Evolutionary conservation across 2,113 vertebrate genomes (phyloP).

Genomic region (Carassius carassius): DNA sequence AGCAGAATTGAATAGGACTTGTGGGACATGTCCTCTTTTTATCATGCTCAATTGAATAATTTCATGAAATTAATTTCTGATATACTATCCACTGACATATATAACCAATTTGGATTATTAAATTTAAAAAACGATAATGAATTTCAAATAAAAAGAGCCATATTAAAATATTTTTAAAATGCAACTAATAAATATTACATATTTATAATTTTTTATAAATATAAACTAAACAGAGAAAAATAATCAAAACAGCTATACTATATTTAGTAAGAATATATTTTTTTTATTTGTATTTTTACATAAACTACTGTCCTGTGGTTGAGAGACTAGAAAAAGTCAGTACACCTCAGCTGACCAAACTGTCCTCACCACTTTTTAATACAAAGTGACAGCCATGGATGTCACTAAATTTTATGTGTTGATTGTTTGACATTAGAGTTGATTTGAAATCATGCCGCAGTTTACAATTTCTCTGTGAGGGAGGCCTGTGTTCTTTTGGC

Average conservation of each 20-base stretch:
- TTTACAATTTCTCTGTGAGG: slow-evolving; percentile 28
- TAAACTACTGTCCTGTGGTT: neutral
- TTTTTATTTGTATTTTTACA: neutral
- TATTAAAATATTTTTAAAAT: no score
- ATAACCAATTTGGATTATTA: no score
- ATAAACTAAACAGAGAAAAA: no score
- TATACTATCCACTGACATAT: no score
- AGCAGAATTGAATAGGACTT: neutral
- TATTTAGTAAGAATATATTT: no score
- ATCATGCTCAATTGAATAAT: neutral
- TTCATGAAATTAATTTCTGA: neutral
- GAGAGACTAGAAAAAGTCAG: neutral
- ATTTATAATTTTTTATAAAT: no score
- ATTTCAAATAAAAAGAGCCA: no score
- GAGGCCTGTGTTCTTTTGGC: slow-evolving; percentile 3
- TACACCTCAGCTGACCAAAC: neutral
- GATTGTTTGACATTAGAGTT: slow-evolving; percentile 8
- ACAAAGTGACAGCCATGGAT: no score
- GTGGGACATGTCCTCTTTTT: neutral
- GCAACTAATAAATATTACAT: no score
- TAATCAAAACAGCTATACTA: no score
- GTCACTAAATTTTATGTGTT: slow-evolving; percentile 8
- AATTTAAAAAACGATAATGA: no score
- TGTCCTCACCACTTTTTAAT: neutral
- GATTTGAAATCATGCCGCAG: slow-evolving; percentile 11